Evolutionary conservation across 2,888 invertebrate species (phyloP).

Genomic region (Polietes domitor): DNA sequence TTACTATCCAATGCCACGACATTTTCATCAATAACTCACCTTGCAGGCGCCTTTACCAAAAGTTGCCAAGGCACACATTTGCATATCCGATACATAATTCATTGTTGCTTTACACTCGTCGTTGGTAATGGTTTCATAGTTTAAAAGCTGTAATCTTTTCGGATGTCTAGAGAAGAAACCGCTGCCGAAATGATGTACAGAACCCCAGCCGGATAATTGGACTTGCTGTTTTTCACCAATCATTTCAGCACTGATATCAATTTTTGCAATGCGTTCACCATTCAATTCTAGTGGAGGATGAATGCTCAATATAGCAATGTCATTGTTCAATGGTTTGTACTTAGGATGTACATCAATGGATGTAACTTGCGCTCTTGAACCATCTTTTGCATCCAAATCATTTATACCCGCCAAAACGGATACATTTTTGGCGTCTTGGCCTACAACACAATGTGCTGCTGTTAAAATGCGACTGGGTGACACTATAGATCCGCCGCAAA

Average conservation of each 20-base stretch:
- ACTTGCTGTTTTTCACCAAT: slow-evolving; percentile 75
- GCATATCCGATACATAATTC: slow-evolving; percentile 77
- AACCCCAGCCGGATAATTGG: slow-evolving; percentile 79
- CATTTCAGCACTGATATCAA: slow-evolving; percentile 76
- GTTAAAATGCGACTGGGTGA: slow-evolving; percentile 77
- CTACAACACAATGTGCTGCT: slow-evolving; percentile 79
- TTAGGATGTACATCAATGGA: slow-evolving; percentile 77
- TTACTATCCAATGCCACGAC: too few species aligned
- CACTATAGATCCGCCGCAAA: slow-evolving; percentile 79
- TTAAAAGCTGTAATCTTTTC: slow-evolving; percentile 74
- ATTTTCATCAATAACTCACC: slow-evolving; percentile 70
- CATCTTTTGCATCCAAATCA: slow-evolving; percentile 73
- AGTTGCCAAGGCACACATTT: slow-evolving; percentile 78
- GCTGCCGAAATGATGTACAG: slow-evolving; percentile 76
- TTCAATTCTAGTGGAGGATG: slow-evolving; percentile 75
- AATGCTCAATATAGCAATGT: slow-evolving; percentile 78
- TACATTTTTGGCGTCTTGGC: slow-evolving; percentile 74
- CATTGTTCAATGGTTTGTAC: slow-evolving; percentile 77
- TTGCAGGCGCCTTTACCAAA: slow-evolving; percentile 80
- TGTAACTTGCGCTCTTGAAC: slow-evolving; percentile 73
- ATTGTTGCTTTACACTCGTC: slow-evolving; percentile 74
- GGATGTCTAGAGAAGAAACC: slow-evolving; percentile 77
- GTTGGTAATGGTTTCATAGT: slow-evolving; percentile 77
- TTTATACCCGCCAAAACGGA: slow-evolving; percentile 75
- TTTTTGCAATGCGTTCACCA: slow-evolving; percentile 77